Evolutionary conservation across 2,797 vertebrate species (phyloP).

Genomic region (Lateolabrax maculatus): DNA sequence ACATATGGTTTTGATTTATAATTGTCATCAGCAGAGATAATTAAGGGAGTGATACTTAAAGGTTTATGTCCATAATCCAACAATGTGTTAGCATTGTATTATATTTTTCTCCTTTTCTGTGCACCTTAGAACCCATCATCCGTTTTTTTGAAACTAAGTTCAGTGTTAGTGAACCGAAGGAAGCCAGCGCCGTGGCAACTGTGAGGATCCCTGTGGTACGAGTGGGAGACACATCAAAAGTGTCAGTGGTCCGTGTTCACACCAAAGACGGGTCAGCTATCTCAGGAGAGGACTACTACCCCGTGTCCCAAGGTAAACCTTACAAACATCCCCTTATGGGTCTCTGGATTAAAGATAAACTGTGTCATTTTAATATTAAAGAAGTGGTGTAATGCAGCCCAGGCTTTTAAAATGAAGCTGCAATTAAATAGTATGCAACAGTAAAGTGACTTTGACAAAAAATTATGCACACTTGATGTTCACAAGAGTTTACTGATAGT

Average conservation of each 20-base stretch:
- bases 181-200: slow-evolving; percentile 83
- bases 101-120: background rate
- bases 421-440: background rate
- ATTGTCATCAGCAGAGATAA: background rate
- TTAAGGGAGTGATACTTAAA: background rate
- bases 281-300: slow-evolving; percentile 96
- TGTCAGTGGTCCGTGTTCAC: slow-evolving; percentile 94
- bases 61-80: background rate
- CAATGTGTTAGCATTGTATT: background rate
- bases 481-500: background rate
- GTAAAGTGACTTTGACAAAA: background rate
- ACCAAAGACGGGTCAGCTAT: slow-evolving; percentile 95
- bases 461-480: background rate
- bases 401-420: background rate
- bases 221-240: slow-evolving; percentile 91
- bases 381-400: background rate
- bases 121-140: slow-evolving; percentile 89
- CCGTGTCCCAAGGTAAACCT: slow-evolving; percentile 91
- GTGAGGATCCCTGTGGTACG: slow-evolving; percentile 91
- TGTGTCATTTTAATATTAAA: background rate
- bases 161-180: slow-evolving; percentile 91
- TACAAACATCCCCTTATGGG: background rate
- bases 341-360: background rate
- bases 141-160: slow-evolving; percentile 93
- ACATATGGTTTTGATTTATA: background rate